phyloP scores from a whole-genome alignment of 1,140 invertebrate species.

The Thrips palmi region DNA sequence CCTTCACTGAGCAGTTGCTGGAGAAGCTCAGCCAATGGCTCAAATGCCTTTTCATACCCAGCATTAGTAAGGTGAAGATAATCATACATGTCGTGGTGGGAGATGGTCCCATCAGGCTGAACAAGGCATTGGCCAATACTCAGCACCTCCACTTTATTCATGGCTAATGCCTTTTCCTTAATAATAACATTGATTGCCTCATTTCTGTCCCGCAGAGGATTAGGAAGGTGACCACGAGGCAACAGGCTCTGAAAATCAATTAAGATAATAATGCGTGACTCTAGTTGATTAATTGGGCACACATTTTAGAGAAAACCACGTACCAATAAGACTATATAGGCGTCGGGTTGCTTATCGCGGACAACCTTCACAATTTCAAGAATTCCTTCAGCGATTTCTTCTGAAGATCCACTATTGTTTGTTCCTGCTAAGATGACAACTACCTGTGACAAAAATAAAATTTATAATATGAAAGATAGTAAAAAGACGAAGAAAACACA shows the following conservation, averaged over 20 bases:
- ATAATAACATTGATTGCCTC: slow-evolving; percentile 51
- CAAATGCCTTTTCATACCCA: slow-evolving; percentile 67
- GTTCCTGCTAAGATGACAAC: slow-evolving; percentile 73
- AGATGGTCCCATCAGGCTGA: slow-evolving; percentile 57
- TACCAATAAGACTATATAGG: slow-evolving; percentile 67
- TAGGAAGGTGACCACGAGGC: slow-evolving; percentile 65
- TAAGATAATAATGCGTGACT: background rate
- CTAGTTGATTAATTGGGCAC: background rate
- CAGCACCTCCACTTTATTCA: slow-evolving; percentile 46
- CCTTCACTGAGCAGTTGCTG: slow-evolving; percentile 53
- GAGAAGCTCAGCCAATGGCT: slow-evolving; percentile 57
- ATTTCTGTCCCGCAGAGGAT: slow-evolving; percentile 56
- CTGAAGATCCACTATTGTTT: slow-evolving; percentile 60
- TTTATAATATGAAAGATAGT: slow-evolving; percentile 4
- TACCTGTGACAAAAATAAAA: slow-evolving; percentile 35
- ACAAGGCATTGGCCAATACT: slow-evolving; percentile 56
- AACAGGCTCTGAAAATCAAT: slow-evolving; percentile 48
- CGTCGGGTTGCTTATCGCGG: slow-evolving; percentile 51
- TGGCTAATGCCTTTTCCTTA: slow-evolving; percentile 33
- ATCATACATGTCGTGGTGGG: slow-evolving; percentile 75
- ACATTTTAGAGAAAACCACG: slow-evolving; percentile 23
- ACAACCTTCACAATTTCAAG: slow-evolving; percentile 53
- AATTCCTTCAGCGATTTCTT: slow-evolving; percentile 64
- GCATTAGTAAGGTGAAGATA: slow-evolving; percentile 68
- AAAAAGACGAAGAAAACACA: slow-evolving; percentile 9